phyloP scores from a whole-genome alignment of 1,140 invertebrate species.

The Ceratosolen solmsi region DNA sequence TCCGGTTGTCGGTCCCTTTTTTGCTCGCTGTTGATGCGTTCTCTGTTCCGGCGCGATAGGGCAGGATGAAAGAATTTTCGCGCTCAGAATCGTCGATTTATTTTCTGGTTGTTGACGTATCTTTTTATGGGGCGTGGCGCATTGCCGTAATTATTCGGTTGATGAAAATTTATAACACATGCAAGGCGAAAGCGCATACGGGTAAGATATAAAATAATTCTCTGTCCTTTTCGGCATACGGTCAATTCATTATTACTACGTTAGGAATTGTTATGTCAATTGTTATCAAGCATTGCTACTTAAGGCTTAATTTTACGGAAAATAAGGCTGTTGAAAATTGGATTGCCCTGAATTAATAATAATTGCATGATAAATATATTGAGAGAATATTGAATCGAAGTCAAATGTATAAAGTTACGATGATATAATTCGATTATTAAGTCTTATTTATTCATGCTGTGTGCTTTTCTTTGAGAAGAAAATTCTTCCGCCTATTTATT shows the following conservation, averaged over 20 bases:
- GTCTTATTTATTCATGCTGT: too few species aligned
- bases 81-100: not conserved
- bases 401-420: too few species aligned
- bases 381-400: too few species aligned
- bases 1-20: not conserved
- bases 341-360: too few species aligned
- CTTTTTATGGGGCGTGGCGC: not conserved
- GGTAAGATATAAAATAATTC: not conserved
- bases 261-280: too few species aligned
- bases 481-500: too few species aligned
- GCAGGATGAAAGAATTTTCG: constrained; percentile 1
- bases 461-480: too few species aligned
- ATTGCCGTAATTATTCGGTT: constrained; percentile 1
- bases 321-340: too few species aligned
- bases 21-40: not conserved
- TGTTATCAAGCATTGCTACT: too few species aligned
- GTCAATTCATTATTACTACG: not conserved
- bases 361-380: too few species aligned
- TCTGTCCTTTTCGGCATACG: not conserved
- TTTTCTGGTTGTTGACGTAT: not conserved
- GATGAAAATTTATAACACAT: constrained; percentile 9
- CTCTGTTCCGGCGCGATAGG: not conserved
- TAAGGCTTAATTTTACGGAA: too few species aligned
- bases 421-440: too few species aligned
- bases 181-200: not conserved